Evolutionary conservation across 2,797 vertebrate genomes (phyloP).

Genomic region (Labeo calbasu): DNA sequence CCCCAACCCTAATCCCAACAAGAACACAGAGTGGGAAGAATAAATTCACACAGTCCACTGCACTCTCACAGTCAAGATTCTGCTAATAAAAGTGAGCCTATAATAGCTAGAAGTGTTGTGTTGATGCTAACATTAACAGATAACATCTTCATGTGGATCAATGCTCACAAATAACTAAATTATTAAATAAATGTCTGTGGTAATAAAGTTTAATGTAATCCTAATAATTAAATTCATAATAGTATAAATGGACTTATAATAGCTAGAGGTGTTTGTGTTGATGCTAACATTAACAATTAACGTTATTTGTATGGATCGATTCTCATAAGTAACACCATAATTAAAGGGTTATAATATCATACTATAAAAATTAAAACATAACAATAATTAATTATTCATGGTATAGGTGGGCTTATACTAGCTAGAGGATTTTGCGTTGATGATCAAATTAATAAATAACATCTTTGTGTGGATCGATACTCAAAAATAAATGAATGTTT

Average conservation of each 20-base stretch:
- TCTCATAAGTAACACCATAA: background rate
- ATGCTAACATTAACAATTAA: background rate
- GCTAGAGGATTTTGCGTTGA: background rate
- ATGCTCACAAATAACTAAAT: too few relatives aligned
- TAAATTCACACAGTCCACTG: constrained; percentile 16
- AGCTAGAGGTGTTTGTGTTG: background rate
- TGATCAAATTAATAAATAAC: background rate
- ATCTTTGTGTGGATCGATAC: background rate
- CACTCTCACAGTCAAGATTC: constrained; percentile 19
- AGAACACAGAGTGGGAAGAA: constrained; percentile 20
- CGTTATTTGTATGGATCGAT: background rate
- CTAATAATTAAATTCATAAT: background rate
- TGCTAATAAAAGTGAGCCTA: background rate
- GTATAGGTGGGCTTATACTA: background rate
- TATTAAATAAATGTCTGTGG: too few relatives aligned
- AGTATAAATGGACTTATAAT: background rate
- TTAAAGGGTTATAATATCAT: background rate
- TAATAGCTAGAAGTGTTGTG: background rate
- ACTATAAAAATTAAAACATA: background rate
- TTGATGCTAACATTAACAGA: background rate
- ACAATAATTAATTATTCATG: background rate
- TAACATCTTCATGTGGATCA: background rate
- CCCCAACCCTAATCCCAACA: constrained; percentile 28
- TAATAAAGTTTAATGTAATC: too few relatives aligned
- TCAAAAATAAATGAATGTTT: background rate